Evolutionary conservation across 2,113 vertebrate species (phyloP), one percentile per base, ranked within the genome.

Genomic region (Callithrix jacchus): DNA sequence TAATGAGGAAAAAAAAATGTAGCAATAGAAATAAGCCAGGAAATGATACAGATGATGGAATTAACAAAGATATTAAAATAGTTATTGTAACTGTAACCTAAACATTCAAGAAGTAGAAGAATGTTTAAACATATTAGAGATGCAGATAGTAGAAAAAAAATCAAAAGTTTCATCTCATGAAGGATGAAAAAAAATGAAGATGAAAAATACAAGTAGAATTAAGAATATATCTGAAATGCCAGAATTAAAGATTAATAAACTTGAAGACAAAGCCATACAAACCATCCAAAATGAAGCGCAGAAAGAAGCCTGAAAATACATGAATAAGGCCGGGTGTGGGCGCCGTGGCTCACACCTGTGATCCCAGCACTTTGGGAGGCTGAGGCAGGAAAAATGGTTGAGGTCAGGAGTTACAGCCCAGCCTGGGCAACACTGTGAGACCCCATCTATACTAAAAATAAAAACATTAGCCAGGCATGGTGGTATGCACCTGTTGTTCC

Each of bases 251-350:
- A 86, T 80, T 61, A 86, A 80, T n/a, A 35, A 85, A 85, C 37
- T 54, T 86, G n/a, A 93, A 64, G 23, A 37, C 27, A 70, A 13
- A 79, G 27, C 30, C 85, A 90, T 5, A 86, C 47, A 90, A 93
- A 93, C 18, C 45, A 73, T 61, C 30, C 42, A 85, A 93, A 93
- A 86, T 90, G 25, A 93, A 89, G 52, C 27, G 71, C 17, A 90
- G 61, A 82, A 91, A 74, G 35, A 71, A 85, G 17, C 42, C 80
- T 85, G 61, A 23, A 61, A 58, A 76, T 66, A 64, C 18, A 30
- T 30, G 73, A 76, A 64, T 27, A 64, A 32, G 27, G 61, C 61
- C 6, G 11, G 61, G 27, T 30, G 61, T 30, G 13, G 61, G 61
- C 13, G 5, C 30, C 5, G 61, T 64, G 61, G 61, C 27, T 64